Evolutionary conservation across 2,113 vertebrate species (phyloP), one percentile per base, ranked within the genome.

Genomic region (Acanthochromis polyacanthus): DNA sequence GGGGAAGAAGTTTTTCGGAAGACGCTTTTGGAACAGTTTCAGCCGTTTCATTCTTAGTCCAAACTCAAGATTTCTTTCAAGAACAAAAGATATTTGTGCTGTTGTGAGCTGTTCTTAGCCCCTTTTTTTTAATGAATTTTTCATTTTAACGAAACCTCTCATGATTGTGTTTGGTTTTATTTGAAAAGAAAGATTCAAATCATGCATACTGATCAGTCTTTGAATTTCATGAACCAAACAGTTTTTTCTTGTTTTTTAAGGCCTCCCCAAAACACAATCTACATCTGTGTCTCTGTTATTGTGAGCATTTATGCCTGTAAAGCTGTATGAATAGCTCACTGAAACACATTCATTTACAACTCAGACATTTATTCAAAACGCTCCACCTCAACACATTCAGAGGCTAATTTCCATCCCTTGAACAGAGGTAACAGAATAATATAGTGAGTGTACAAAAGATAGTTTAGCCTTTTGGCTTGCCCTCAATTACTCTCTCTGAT

Each of bases 401-500:
- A 28, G 45, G 45, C 59, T 79, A 64, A 92, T 89, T 91, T 82
- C 56, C 76, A 85, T 87, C 48, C 25, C 60, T 23, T 51, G 71
- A 68, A 48, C 57, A 62, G 76, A 75, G 71, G 71, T 80, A 79
- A 73, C 63, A 60, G 69, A 80, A 72, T 82, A 82, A 87, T 75
- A 75, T 70, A 72, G 73, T 50, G 52, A 68, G 62, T 79, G 66
- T 70, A 88, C 46, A 81, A 89, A 93, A 75, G 84, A 75, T 82
- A 83, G 79, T 85, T 89, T 84, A 89, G 87, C 87, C 91, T 88
- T 36, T 83, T 81, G 51, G 82, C 80, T 84, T 86, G 84, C 79
- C 88, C 88, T 88, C 87, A 85, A 81, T 88, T 88, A 82, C 78
- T 81, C 78, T 71, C 63, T 82, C 69, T 84, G 86, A 86, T 91